These are phyloP conservation scores for Bubo scandiacus DNA, from an alignment of 2,113 vertebrate species.

Conservation along the genomic window DNA sequence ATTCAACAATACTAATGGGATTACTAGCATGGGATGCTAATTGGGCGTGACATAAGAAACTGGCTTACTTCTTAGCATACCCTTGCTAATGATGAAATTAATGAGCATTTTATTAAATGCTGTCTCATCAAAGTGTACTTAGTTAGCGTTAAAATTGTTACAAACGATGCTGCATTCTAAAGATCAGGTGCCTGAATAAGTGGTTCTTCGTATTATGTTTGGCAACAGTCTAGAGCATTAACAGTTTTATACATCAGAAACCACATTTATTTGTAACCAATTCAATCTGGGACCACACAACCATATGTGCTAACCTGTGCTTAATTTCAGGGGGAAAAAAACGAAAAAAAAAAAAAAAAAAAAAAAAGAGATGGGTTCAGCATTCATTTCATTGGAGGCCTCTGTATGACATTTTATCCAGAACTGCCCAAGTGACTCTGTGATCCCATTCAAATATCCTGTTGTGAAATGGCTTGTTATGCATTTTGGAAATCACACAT, in stretches of 20 bases:
- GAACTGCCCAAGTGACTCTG: background rate
- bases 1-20: conserved; percentile 99
- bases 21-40: conserved; percentile 98
- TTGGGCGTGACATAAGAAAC: conserved; percentile 99
- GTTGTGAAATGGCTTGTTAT: background rate
- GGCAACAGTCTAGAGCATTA: conserved; percentile 61
- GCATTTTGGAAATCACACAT: background rate
- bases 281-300: background rate
- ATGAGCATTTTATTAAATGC: conserved; percentile 94
- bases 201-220: conserved; percentile 72
- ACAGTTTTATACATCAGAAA: conserved; percentile 58
- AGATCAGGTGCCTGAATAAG: conserved; percentile 78
- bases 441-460: background rate
- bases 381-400: background rate
- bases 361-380: background rate
- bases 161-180: conserved; percentile 82
- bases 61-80: conserved; percentile 93
- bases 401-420: background rate
- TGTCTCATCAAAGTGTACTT: conserved; percentile 91
- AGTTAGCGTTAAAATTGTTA: conserved; percentile 88
- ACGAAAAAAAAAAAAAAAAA: too few species aligned
- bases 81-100: conserved; percentile 92
- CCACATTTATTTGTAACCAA: background rate
- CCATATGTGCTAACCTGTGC: background rate
- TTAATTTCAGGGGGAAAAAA: background rate